phyloP scores from a whole-genome alignment of 2,113 vertebrate genomes.

The Syrmaticus mikado region DNA sequence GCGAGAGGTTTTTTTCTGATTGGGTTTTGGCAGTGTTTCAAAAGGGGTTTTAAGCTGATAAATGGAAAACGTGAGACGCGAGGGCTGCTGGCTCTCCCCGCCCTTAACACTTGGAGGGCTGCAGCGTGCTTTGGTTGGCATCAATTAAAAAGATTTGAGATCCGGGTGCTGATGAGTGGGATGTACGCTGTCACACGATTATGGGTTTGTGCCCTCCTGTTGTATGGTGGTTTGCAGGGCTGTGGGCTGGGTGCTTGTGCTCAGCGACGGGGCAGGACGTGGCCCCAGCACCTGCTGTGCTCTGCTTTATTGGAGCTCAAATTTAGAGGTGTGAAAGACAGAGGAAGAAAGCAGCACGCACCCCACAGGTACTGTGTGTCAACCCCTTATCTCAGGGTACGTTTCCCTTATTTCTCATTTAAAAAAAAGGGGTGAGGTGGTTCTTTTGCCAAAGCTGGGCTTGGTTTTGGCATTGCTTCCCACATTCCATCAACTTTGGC shows the following conservation, averaged over 20 bases:
- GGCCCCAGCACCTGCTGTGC: neutral
- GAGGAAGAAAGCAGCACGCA: neutral
- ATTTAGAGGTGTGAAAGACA: neutral
- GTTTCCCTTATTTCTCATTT: neutral
- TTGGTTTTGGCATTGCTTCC: neutral
- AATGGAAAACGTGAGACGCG: neutral
- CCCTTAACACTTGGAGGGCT: neutral
- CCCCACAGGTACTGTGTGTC: neutral
- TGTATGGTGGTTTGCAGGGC: neutral
- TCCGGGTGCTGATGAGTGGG: accelerated
- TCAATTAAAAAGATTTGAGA: neutral
- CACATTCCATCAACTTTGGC: neutral
- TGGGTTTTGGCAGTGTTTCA: constrained; percentile 35
- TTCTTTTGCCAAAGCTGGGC: neutral
- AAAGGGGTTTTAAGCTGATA: neutral
- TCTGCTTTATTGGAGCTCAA: neutral
- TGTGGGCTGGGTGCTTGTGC: neutral
- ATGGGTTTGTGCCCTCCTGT: neutral
- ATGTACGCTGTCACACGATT: accelerated
- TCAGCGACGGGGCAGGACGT: accelerated
- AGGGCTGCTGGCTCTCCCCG: neutral
- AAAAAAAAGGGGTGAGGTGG: neutral
- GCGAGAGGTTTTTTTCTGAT: neutral
- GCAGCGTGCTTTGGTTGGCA: neutral
- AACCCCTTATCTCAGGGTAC: neutral